These are phyloP conservation scores for Euzetes globulus DNA, from an alignment of 2,888 invertebrate genomes.

Conservation along the genomic window DNA sequence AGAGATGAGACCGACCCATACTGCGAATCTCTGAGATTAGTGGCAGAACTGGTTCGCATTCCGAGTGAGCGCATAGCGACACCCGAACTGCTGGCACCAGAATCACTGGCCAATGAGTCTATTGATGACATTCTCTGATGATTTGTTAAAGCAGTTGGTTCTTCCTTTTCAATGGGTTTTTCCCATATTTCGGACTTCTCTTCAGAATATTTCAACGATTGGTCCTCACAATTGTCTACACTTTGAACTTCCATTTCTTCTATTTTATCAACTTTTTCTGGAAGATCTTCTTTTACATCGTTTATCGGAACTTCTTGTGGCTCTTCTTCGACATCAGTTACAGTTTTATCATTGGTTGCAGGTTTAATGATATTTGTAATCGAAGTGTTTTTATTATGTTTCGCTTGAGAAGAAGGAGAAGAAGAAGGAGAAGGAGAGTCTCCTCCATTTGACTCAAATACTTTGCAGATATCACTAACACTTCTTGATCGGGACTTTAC, in stretches of 20 bases:
- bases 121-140: slow-evolving; percentile 54
- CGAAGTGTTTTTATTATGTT: background rate
- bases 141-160: background rate
- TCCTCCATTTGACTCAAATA: slow-evolving; percentile 52
- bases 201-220: background rate
- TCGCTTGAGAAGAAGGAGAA: no score
- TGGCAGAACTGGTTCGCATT: slow-evolving; percentile 18
- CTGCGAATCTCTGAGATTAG: slow-evolving; percentile 46
- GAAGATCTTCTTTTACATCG: background rate
- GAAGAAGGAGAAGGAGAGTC: background rate
- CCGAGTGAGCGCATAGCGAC: background rate
- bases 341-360: background rate
- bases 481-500: slow-evolving; percentile 46
- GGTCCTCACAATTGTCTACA: no score
- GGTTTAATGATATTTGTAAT: background rate
- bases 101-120: slow-evolving; percentile 52
- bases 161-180: background rate
- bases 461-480: slow-evolving; percentile 56
- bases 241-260: background rate
- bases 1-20: slow-evolving; percentile 56
- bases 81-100: slow-evolving; percentile 9
- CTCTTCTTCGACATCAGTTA: background rate
- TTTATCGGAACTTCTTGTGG: background rate
- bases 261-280: background rate
- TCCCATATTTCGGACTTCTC: background rate